Evolutionary conservation across 2,888 invertebrate genomes (phyloP).

Genomic region (Calameuta pallipes): DNA sequence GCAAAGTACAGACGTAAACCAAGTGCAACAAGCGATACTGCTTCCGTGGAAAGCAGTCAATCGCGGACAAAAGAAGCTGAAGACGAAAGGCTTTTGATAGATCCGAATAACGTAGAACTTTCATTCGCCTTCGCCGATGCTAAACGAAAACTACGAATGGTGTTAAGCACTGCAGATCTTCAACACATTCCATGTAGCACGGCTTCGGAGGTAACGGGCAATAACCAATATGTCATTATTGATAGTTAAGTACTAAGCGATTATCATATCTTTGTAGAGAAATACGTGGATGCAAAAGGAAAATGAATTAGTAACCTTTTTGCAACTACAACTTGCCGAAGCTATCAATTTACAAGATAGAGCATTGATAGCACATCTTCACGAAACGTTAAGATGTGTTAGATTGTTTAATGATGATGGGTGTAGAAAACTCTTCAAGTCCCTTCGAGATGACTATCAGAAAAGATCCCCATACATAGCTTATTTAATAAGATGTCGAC

Average conservation of each 20-base stretch:
- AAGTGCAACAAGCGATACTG: constrained; percentile 70
- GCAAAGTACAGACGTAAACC: constrained; percentile 89
- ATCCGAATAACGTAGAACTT: constrained; percentile 70
- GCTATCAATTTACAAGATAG: constrained; percentile 84
- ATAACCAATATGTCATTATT: constrained; percentile 1
- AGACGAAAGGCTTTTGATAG: constrained; percentile 67
- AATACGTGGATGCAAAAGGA: constrained; percentile 64
- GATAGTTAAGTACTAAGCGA: not conserved
- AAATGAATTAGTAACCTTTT: constrained; percentile 73
- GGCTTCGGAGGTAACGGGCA: constrained; percentile 49
- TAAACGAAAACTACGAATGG: constrained; percentile 90
- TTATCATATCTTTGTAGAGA: constrained; percentile 48
- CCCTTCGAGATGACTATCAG: constrained; percentile 81
- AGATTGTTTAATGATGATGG: constrained; percentile 77
- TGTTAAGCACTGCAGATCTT: constrained; percentile 88
- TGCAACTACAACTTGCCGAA: constrained; percentile 83
- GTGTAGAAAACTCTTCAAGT: constrained; percentile 79
- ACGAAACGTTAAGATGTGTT: constrained; percentile 85
- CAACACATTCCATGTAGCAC: constrained; percentile 71
- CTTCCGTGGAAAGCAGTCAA: constrained; percentile 63
- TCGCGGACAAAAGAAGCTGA: constrained; percentile 65
- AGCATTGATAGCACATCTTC: constrained; percentile 81
- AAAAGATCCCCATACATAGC: constrained; percentile 83
- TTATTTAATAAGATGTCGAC: constrained; percentile 84
- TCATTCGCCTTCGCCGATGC: constrained; percentile 76